Evolutionary conservation across 2,797 vertebrate species (phyloP), one percentile per base, ranked within the genome.

Genomic region (Anomalospiza imberbis): DNA sequence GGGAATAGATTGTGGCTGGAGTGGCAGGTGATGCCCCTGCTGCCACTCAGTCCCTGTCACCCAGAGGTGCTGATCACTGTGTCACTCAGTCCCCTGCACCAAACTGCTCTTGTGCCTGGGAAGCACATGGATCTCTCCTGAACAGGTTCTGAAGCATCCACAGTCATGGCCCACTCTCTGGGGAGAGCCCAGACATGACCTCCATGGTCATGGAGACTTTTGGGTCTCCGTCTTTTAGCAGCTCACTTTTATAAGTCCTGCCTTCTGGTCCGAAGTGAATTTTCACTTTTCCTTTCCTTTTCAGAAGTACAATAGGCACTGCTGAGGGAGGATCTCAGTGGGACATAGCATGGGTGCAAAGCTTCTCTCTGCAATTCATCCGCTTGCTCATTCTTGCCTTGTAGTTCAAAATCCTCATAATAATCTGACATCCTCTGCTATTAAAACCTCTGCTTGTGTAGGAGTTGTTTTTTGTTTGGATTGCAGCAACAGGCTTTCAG

Each of bases 381-480:
- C 10, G 2, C 71, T 79, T 54, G 25, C 19, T 91, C 60, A 1
- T 65, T 84, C 81, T 76, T 13, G 2, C 44, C 74, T 66, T 36
- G 14, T 5, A 42, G 74, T 66, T 91, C 51, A 75, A 62, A 92
- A 82, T 4, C 36, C 55, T 81, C 42, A 2, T 67, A 34, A 85
- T 20, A 87, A 31, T 50, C 79, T 88, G 84, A 70, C 61, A 36
- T 91, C 34, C 80, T 83, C 68, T 47, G 54, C 65, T 88, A 38
- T 79, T 81, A 87, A 91, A 85, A 66, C 78, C 72, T 67, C 58
- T 3, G 4, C 70, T 85, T 78, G 60, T 58, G 62, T 71, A 32
- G 82, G 67, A 81, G 85, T 60, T 68, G 47, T 71, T 94, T 95
- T 54, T 72, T 66, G 66, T 94, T 84, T 78, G 80, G 48, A 78